phyloP scores from a whole-genome alignment of 2,113 vertebrate species.

The Corythoichthys haematopterus region DNA sequence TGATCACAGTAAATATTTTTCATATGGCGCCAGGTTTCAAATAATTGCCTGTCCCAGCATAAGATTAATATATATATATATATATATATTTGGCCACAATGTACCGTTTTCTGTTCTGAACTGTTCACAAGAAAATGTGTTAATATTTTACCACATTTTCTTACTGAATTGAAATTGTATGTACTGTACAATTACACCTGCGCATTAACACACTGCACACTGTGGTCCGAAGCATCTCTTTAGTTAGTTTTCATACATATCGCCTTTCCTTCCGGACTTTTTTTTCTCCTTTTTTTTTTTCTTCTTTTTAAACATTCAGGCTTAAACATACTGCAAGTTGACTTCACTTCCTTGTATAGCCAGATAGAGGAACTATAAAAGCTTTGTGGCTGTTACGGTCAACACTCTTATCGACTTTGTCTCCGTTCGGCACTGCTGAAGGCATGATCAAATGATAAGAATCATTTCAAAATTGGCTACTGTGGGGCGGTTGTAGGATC shows the following conservation, averaged over 20 bases:
- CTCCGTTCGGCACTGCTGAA: slow-evolving; percentile 22
- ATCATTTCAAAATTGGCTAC: neutral
- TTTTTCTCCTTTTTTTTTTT: slow-evolving; percentile 20
- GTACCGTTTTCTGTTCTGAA: too few species aligned
- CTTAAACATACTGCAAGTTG: slow-evolving; percentile 53
- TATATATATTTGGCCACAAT: too few species aligned
- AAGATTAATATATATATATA: too few species aligned
- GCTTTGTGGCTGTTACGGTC: slow-evolving; percentile 38
- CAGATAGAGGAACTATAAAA: slow-evolving; percentile 76
- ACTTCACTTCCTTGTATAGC: slow-evolving; percentile 75
- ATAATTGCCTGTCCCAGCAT: too few species aligned
- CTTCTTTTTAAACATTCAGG: slow-evolving; percentile 26
- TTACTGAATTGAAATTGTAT: neutral
- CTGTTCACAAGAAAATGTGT: neutral
- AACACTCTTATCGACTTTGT: slow-evolving; percentile 29
- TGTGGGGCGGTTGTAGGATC: neutral
- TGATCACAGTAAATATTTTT: too few species aligned
- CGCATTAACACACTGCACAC: neutral
- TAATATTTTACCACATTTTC: neutral
- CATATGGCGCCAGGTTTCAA: too few species aligned
- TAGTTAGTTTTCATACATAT: slow-evolving; percentile 70
- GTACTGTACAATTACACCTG: neutral
- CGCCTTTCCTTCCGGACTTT: slow-evolving; percentile 65
- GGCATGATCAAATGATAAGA: slow-evolving; percentile 42
- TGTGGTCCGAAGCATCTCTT: neutral